phyloP scores from a whole-genome alignment of 1,140 invertebrate species.

The Zaprionus lachaisei region DNA sequence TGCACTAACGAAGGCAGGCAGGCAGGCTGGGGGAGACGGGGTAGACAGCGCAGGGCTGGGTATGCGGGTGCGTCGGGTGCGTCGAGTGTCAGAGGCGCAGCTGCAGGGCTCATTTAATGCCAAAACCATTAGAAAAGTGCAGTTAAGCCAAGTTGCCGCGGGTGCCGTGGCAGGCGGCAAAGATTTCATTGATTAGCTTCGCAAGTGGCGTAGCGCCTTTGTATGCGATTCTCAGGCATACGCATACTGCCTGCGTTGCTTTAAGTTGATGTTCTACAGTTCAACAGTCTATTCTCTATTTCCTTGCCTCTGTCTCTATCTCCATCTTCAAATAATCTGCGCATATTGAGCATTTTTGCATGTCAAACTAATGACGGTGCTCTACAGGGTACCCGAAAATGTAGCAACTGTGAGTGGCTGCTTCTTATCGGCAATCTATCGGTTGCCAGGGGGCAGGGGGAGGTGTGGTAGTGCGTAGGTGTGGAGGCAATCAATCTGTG shows the following conservation, averaged over 20 bases:
- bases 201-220: background rate
- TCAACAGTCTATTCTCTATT: too few species aligned
- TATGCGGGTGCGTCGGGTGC: background rate
- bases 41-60: too few species aligned
- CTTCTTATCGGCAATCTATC: too few species aligned
- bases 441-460: background rate
- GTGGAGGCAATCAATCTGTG: background rate
- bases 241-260: background rate
- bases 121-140: conserved; percentile 28
- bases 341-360: too few species aligned
- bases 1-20: conserved; percentile 34
- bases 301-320: too few species aligned
- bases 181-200: conserved; percentile 38
- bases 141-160: conserved; percentile 4
- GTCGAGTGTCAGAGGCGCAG: conserved; percentile 15
- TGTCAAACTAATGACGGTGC: too few species aligned
- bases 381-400: too few species aligned
- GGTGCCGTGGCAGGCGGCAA: conserved; percentile 6
- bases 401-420: too few species aligned
- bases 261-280: too few species aligned
- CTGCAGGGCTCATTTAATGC: conserved; percentile 35
- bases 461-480: too few species aligned
- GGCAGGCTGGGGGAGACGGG: background rate
- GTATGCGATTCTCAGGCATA: background rate
- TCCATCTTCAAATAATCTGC: too few species aligned